Conservation (phyloP, 2,113 vertebrate species). For the Lepisosteus osseus region DNA sequence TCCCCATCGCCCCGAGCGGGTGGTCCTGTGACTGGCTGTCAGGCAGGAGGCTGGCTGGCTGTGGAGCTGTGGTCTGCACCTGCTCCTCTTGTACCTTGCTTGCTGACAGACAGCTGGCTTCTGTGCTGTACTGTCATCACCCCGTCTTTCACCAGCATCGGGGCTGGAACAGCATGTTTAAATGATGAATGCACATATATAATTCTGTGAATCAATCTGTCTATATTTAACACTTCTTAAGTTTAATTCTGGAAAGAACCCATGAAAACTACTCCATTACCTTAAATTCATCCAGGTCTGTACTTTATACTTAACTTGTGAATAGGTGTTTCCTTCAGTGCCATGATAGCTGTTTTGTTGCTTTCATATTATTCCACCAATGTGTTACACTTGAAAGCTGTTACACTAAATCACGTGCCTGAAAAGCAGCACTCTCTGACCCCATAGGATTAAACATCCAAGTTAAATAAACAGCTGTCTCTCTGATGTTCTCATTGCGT, state of each 20-base stretch:
- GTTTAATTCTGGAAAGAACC: no score
- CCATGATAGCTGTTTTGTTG: background rate
- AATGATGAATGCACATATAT: background rate
- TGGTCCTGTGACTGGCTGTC: slow-evolving; percentile 18
- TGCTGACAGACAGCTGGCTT: slow-evolving; percentile 7
- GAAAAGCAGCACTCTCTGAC: background rate
- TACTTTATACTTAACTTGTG: no score
- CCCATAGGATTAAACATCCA: background rate
- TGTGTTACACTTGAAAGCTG: background rate
- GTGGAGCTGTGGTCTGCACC: slow-evolving; percentile 21
- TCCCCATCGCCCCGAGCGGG: background rate
- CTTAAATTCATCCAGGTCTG: no score
- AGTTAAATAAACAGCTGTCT: background rate
- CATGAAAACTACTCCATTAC: no score
- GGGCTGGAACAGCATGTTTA: background rate
- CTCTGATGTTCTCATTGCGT: background rate
- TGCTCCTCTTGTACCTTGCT: slow-evolving; percentile 7
- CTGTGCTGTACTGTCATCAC: slow-evolving; percentile 11
- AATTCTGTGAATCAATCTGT: background rate
- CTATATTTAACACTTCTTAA: no score
- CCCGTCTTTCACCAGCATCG: background rate
- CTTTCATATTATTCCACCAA: background rate
- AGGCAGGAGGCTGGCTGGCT: slow-evolving; percentile 31
- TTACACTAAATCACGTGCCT: background rate
- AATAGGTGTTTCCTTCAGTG: no score